phyloP scores from a whole-genome alignment of 2,797 vertebrate genomes.

The Thaleichthys pacificus region DNA sequence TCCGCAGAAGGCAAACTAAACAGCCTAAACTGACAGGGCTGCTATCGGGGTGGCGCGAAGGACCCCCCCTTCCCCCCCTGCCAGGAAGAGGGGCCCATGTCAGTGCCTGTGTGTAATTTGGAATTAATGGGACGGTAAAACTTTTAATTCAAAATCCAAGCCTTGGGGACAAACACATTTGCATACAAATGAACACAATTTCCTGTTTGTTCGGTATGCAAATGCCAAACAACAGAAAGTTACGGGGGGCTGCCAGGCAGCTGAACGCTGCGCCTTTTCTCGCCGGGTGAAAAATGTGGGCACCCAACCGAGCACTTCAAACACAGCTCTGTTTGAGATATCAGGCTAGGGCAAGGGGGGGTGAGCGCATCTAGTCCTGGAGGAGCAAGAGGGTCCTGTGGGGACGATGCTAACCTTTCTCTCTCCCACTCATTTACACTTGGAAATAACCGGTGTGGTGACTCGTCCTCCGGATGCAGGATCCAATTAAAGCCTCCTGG shows the following conservation, averaged over 20 bases:
- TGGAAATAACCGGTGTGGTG: slow-evolving; percentile 70
- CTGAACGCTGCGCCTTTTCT: slow-evolving; percentile 45
- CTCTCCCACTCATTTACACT: slow-evolving; percentile 69
- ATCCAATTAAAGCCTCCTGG: slow-evolving; percentile 67
- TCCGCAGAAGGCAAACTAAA: slow-evolving; percentile 75
- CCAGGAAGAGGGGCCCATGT: slow-evolving; percentile 67
- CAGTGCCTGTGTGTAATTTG: slow-evolving; percentile 78
- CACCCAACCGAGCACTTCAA: slow-evolving; percentile 75
- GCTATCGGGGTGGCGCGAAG: slow-evolving; percentile 62
- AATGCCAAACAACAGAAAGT: slow-evolving; percentile 73
- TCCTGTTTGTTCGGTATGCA: slow-evolving; percentile 83
- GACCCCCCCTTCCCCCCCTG: slow-evolving; percentile 53
- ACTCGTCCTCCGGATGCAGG: slow-evolving; percentile 58
- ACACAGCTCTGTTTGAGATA: slow-evolving; percentile 70
- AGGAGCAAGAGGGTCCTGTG: slow-evolving; percentile 51
- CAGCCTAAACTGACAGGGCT: slow-evolving; percentile 66
- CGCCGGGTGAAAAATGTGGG: slow-evolving; percentile 45
- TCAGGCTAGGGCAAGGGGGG: slow-evolving; percentile 42
- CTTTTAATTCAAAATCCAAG: slow-evolving; percentile 83
- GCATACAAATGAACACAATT: slow-evolving; percentile 87
- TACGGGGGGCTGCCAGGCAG: slow-evolving; percentile 58
- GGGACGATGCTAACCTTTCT: slow-evolving; percentile 64
- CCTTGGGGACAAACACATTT: slow-evolving; percentile 83
- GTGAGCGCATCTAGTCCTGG: slow-evolving; percentile 47
- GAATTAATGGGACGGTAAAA: slow-evolving; percentile 83